Evolutionary conservation across 2,888 invertebrate genomes (phyloP).

Genomic region (Melipona beecheii): DNA sequence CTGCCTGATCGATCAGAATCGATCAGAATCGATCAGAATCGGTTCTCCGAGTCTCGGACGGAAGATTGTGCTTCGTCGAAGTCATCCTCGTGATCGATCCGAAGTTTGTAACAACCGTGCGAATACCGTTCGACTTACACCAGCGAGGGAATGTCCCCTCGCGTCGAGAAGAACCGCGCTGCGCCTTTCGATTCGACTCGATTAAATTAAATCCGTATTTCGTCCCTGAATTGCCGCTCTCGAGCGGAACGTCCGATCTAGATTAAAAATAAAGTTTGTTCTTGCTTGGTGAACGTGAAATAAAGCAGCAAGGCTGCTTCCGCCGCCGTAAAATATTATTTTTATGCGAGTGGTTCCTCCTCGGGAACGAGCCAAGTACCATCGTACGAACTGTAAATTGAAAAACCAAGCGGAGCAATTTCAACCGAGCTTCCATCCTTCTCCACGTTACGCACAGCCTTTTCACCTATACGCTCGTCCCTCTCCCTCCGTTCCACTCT

Average conservation of each 20-base stretch:
- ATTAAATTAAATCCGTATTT: too few species aligned
- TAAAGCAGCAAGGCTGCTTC: constrained; percentile 6
- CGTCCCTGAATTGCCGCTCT: background rate
- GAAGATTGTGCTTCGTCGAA: too few species aligned
- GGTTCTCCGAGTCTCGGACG: background rate
- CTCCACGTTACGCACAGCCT: constrained; percentile 13
- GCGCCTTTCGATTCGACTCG: too few species aligned
- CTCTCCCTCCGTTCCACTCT: constrained; percentile 11
- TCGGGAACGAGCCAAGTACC: constrained; percentile 38
- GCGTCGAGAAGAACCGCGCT: background rate
- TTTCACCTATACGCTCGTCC: constrained; percentile 15
- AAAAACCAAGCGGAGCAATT: constrained; percentile 72
- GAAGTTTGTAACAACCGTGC: too few species aligned
- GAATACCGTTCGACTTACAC: too few species aligned
- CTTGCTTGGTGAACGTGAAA: constrained; percentile 1
- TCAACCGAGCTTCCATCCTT: constrained; percentile 56
- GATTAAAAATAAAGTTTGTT: constrained; percentile 6
- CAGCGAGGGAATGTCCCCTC: background rate
- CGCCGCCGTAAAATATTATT: constrained; percentile 65
- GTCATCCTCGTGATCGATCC: too few species aligned
- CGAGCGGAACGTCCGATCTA: background rate
- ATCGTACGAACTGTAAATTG: constrained; percentile 71
- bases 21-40: constrained; percentile 22
- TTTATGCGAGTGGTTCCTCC: constrained; percentile 52
- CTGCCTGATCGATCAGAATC: constrained; percentile 32